Evolutionary conservation across 2,888 invertebrate species (phyloP), one percentile per base, ranked within the genome.

Genomic region (Argynnis bischoffii): DNA sequence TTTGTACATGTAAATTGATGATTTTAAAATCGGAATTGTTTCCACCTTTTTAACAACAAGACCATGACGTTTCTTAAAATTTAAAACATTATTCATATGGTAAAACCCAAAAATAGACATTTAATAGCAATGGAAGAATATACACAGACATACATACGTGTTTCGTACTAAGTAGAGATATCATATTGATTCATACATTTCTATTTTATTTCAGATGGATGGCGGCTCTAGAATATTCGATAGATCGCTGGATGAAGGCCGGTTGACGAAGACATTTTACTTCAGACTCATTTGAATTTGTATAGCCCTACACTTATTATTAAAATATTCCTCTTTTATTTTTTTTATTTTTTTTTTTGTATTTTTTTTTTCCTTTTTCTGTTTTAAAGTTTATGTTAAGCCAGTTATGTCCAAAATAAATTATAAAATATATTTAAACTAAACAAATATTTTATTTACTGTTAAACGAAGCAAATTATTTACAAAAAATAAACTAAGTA

Each of bases 221-320:
- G 86, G 97, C 98, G 72, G 98, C 98, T 70, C 89, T 98, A 82
- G 98, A 98, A 87, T 98, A 98, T 86, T 98, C 98, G 69, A 98
- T 98, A 90, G 98, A 98, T 88, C 95, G 98, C 78, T 98, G 98
- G 96, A 95, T 97, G 92, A 96, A 96, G 90, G 95, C 96, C 78
- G 95, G 95, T 93, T 95, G 94, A 94, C 89, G 83, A 82, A 78
- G 77, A 77, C 76, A 76, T 57, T 74, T 79, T 14, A 73, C 74
- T 67, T 81, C 79, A 77, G 85, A 88, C 75, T 87, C 87, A 67
- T 87, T 86, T 77, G 84, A 88, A 75, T 82, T 84, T 80, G 78
- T 88, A 81, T 90, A 86, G 83, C 81, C 78, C 80, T 81, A 70
- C 35, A 41, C 35, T 66, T 66, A 78, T 77, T 75, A 78, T 72